phyloP scores from a whole-genome alignment of 2,888 invertebrate genomes.

The Philaethria dido region DNA sequence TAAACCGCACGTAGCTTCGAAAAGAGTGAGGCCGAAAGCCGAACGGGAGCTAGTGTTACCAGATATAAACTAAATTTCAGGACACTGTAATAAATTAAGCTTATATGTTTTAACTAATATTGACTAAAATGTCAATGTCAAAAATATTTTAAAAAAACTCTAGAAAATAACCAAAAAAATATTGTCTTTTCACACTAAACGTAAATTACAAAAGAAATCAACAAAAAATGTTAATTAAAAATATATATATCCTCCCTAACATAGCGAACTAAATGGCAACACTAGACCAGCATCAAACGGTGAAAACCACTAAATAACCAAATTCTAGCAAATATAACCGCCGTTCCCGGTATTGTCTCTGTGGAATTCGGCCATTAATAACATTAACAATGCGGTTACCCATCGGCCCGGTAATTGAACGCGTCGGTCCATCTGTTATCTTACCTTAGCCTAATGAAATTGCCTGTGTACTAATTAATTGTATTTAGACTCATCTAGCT shows the following conservation, averaged over 20 bases:
- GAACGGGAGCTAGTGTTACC: constrained; percentile 2
- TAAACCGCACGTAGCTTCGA: constrained; percentile 45
- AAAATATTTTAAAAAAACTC: no score
- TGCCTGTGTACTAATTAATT: constrained; percentile 65
- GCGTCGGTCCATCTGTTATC: constrained; percentile 62
- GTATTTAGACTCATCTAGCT: constrained; percentile 33
- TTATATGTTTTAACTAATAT: no score
- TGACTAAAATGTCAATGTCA: no score
- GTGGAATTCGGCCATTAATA: constrained; percentile 68
- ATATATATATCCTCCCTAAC: neutral
- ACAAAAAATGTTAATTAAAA: no score
- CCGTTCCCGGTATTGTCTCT: constrained; percentile 61
- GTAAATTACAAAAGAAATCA: no score
- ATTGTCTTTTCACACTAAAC: no score
- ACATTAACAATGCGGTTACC: constrained; percentile 67
- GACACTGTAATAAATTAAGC: neutral
- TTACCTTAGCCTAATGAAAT: constrained; percentile 61
- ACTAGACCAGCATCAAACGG: constrained; percentile 8
- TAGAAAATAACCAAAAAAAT: no score
- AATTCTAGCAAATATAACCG: constrained; percentile 41
- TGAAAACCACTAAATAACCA: constrained; percentile 39
- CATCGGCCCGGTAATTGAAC: constrained; percentile 62
- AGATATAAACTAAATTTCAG: neutral
- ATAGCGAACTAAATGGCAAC: neutral
- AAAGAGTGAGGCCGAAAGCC: constrained; percentile 19